Percentiles rank a stretch among this genome's conserved stretches.
Conservation (phyloP, 2,797 vertebrate species). For the Helostoma temminkii region DNA sequence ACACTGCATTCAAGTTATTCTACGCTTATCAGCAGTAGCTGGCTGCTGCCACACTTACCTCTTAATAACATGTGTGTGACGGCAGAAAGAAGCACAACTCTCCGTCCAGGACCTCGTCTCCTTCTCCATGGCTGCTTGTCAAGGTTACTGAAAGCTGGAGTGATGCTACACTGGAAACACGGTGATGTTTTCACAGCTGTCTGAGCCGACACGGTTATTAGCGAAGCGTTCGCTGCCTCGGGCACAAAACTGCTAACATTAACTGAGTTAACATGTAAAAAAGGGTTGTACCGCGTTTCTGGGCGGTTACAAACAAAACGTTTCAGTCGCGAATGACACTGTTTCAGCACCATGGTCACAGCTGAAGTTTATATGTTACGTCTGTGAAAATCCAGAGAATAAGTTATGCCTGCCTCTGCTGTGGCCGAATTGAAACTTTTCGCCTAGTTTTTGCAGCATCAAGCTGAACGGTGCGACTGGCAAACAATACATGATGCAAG, state of each 20-base stretch:
- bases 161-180: not conserved
- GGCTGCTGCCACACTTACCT: constrained; percentile 62
- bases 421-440: not conserved
- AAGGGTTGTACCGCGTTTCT: not conserved
- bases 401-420: rapidly evolving
- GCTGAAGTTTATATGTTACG: not conserved
- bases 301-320: not conserved
- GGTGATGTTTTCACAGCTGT: not conserved
- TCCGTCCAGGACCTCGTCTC: constrained; percentile 12
- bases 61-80: constrained; percentile 37
- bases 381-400: not conserved
- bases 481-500: not conserved
- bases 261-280: not conserved
- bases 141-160: not conserved
- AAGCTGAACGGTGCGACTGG: not conserved
- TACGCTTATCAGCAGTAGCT: no score
- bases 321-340: constrained; percentile 8
- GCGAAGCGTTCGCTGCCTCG: not conserved
- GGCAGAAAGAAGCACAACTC: not conserved
- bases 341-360: constrained; percentile 41
- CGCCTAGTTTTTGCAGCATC: not conserved
- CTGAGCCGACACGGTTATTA: no score
- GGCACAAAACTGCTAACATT: not conserved
- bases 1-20: no score
- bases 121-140: constrained; percentile 10